Evolutionary conservation across 1,140 invertebrate genomes (phyloP), one percentile per base, ranked within the genome.

Genomic region (Dryas iulia): DNA sequence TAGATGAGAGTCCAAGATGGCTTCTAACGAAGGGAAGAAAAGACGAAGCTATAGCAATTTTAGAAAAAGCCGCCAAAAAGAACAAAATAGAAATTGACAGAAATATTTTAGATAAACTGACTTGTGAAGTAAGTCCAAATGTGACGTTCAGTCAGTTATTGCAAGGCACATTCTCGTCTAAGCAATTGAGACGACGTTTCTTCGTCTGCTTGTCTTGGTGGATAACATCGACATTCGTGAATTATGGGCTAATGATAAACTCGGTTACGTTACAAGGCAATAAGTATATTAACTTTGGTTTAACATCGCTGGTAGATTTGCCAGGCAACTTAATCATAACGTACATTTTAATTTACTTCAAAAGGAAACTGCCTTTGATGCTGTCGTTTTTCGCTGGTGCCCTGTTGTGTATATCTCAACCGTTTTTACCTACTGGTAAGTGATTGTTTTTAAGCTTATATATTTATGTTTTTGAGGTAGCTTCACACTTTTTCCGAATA

Each of bases 201-300:
- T 81, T 95, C 0, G 94, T 94, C 11, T 95, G 95, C 65, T 93
- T 94, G 11, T 92, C 95, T 68, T 96, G 94, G 90, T 97, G 94
- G 95, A 92, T 93, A 1, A 94, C 95, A 0, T 94, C 94, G 60
- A 94, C 95, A 0, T 95, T 97, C 71, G 94, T 96, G 0, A 97
- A 96, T 76, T 97, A 96, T 78, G 96, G 96, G 0, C 76, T 97
- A 24, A 94, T 95, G 1, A 93, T 97, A 7, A 96, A 97, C 77
- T 95, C 96, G 0, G 95, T 96, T 2, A 94, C 95, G 7, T 91
- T 97, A 28, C 93, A 93, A 66, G 96, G 96, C 3, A 94, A 91
- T 33, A 91, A 94, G 72, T 96, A 96, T 81, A 76, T 94, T 12
- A 95, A 95, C 79, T 96, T 95, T 74, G 94, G 94, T 1, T 84